Percentiles rank a stretch among this genome's conserved stretches.
phyloP scores from a whole-genome alignment of 53 echinoderm and acorn worm species.

The Crossaster papposus region DNA sequence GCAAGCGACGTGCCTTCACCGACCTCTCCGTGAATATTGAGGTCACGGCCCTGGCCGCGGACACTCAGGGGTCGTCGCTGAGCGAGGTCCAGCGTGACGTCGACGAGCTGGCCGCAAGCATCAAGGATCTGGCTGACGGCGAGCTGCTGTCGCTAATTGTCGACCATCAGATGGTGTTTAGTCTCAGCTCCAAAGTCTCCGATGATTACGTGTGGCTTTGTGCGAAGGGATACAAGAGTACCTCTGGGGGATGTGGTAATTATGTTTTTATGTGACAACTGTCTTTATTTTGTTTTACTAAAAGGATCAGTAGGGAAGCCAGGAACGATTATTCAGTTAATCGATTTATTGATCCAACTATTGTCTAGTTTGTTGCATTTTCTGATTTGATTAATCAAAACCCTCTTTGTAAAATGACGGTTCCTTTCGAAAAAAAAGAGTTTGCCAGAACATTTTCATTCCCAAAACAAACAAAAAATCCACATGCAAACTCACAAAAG shows the following conservation, averaged over 20 bases:
- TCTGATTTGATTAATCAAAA: too few relatives aligned
- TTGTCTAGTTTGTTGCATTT: too few relatives aligned
- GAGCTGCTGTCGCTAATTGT: conserved; percentile 21
- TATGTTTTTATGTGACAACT: too few relatives aligned
- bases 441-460: too few relatives aligned
- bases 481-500: too few relatives aligned
- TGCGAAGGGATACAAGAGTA: conserved; percentile 56
- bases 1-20: conserved; percentile 52
- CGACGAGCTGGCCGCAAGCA: conserved; percentile 47
- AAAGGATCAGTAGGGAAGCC: too few relatives aligned
- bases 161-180: conserved; percentile 8
- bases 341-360: too few relatives aligned
- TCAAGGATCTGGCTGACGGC: conserved; percentile 40
- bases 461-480: too few relatives aligned
- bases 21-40: conserved; percentile 72
- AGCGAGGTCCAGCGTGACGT: conserved; percentile 55
- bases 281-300: too few relatives aligned
- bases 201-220: conserved; percentile 54
- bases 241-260: conserved; percentile 65
- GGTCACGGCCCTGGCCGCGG: conserved; percentile 51
- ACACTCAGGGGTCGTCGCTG: conserved; percentile 12
- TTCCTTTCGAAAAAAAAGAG: too few relatives aligned
- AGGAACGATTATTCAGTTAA: too few relatives aligned
- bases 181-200: conserved; percentile 41
- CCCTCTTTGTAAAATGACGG: too few relatives aligned